Conservation (phyloP, 2,113 vertebrate genomes). For the Amphiprion ocellaris region DNA sequence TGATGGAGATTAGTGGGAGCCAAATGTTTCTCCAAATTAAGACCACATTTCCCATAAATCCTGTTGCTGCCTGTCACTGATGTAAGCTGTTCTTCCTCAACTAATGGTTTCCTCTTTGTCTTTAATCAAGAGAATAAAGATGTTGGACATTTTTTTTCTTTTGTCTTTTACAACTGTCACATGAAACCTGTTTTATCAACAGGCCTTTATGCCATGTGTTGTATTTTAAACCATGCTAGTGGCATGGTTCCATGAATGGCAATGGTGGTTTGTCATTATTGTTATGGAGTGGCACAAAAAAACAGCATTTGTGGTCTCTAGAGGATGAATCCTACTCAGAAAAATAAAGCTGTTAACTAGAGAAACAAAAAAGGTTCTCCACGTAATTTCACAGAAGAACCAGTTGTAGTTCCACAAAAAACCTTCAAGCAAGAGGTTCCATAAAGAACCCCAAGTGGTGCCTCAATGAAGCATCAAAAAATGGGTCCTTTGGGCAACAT, state of each 20-base stretch:
- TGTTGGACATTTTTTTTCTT: slow-evolving; percentile 11
- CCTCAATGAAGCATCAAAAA: too few relatives aligned
- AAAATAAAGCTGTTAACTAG: too few relatives aligned
- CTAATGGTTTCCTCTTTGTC: slow-evolving; percentile 27
- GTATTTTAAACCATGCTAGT: neutral
- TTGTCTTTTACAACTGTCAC: neutral
- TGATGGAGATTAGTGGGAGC: slow-evolving; percentile 14
- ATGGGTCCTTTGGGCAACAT: too few relatives aligned
- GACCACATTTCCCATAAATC: slow-evolving; percentile 54
- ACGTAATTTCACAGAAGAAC: too few relatives aligned
- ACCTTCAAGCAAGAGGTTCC: too few relatives aligned
- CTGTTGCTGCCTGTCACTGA: slow-evolving; percentile 7
- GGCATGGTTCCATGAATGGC: neutral
- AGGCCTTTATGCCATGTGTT: neutral
- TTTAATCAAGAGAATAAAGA: slow-evolving; percentile 13
- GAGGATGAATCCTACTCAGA: too few relatives aligned
- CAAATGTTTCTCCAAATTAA: slow-evolving; percentile 49
- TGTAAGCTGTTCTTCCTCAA: slow-evolving; percentile 1
- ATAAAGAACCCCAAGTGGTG: too few relatives aligned
- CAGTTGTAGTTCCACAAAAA: too few relatives aligned
- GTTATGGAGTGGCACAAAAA: too few relatives aligned
- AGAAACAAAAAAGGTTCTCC: too few relatives aligned
- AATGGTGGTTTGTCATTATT: neutral
- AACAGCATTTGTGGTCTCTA: too few relatives aligned
- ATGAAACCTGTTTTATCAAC: slow-evolving; percentile 3